Evolutionary conservation across 2,113 vertebrate species (phyloP).

Genomic region (Halichoerus grypus): DNA sequence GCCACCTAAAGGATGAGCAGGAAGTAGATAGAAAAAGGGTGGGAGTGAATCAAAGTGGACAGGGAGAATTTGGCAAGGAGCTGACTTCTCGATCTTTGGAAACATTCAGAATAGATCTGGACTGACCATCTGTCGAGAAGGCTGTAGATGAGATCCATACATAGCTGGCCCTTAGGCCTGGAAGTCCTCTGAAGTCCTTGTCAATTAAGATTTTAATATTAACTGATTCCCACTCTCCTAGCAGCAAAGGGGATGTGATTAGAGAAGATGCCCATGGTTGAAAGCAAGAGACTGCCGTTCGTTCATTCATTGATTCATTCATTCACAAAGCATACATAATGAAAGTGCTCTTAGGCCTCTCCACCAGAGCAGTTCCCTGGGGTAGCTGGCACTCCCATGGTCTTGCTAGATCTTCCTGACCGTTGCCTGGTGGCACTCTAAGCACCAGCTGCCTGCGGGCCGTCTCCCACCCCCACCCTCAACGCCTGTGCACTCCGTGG

Average conservation of each 20-base stretch:
- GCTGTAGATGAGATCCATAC: background rate
- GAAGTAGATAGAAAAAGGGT: background rate
- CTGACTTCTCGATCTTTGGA: background rate
- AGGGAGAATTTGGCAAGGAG: background rate
- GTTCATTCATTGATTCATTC: background rate
- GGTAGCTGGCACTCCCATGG: background rate
- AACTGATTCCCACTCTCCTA: background rate
- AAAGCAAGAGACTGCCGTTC: background rate
- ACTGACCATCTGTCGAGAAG: background rate
- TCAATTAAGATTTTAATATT: background rate
- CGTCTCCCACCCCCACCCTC: background rate
- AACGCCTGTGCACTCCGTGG: background rate
- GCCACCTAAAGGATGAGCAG: background rate
- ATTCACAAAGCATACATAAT: background rate
- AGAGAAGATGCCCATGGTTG: background rate
- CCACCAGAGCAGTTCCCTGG: too few species aligned
- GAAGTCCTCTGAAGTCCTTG: background rate
- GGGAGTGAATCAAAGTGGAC: fast-evolving
- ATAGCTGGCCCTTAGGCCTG: background rate
- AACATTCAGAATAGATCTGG: background rate
- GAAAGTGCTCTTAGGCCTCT: background rate
- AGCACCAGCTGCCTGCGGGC: background rate
- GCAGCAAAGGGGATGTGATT: background rate
- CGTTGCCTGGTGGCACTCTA: background rate
- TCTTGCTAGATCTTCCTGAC: background rate